Evolutionary conservation across 2,113 vertebrate species (phyloP).

Genomic region (Actenoides hombroni): DNA sequence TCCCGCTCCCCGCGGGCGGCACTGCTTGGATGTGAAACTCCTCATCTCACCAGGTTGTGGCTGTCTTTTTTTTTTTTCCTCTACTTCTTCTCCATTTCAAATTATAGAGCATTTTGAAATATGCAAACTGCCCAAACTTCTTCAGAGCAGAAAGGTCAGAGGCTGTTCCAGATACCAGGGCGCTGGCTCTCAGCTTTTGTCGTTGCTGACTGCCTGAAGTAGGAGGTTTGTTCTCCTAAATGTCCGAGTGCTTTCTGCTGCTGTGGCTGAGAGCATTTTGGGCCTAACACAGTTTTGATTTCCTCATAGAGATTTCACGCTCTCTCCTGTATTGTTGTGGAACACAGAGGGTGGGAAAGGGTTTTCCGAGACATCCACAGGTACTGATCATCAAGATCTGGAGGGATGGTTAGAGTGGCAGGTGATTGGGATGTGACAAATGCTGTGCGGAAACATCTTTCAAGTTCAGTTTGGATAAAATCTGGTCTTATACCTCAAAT

Average conservation of each 20-base stretch:
- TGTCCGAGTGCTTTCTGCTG: background rate
- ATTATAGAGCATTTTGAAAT: background rate
- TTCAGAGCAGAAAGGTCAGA: background rate
- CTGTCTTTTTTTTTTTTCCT: background rate
- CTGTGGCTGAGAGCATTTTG: background rate
- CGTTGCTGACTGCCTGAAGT: background rate
- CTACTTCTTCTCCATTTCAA: background rate
- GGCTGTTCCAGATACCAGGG: background rate
- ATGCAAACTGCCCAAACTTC: background rate
- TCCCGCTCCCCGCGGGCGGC: background rate
- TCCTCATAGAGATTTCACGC: accelerated
- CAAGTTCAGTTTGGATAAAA: background rate
- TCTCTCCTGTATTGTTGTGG: background rate
- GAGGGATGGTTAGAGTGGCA: accelerated
- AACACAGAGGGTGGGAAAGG: background rate
- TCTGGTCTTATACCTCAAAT: background rate
- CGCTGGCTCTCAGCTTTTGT: background rate
- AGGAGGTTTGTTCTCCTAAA: background rate
- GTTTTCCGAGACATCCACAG: background rate
- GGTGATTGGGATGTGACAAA: accelerated
- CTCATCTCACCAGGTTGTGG: background rate
- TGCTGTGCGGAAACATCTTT: accelerated
- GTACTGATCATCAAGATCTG: background rate
- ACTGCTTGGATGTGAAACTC: background rate
- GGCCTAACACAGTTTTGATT: background rate